A percentile compares a stretch with the other conserved stretches of the same genome.
Evolutionary conservation across 2,888 invertebrate genomes (phyloP).

Genomic region (Leptinotarsa rubiginosa): DNA sequence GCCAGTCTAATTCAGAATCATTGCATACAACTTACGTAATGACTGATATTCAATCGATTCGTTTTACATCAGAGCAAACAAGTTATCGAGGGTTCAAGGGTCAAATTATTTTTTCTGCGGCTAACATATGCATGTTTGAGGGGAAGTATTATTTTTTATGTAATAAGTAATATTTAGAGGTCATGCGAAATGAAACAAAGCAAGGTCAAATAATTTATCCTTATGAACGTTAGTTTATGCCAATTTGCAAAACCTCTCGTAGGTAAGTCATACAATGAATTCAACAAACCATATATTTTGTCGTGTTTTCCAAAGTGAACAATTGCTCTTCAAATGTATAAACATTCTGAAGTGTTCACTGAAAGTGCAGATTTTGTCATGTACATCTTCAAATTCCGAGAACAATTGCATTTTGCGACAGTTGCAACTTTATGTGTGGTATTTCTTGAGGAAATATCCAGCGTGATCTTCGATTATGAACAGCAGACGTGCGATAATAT

Average conservation of each 20-base stretch:
- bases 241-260: conserved; percentile 9
- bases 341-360: neutral
- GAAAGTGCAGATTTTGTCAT: conserved; percentile 10
- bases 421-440: neutral
- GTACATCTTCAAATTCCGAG: conserved; percentile 2
- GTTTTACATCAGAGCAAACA: neutral
- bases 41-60: no score
- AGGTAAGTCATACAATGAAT: neutral
- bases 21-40: no score
- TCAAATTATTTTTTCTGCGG: no score
- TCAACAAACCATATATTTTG: neutral
- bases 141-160: conserved; percentile 6
- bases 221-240: conserved; percentile 4
- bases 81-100: no score
- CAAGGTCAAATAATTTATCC: conserved; percentile 21
- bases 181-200: conserved; percentile 16
- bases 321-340: neutral
- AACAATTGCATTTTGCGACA: conserved; percentile 2
- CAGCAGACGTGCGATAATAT: neutral
- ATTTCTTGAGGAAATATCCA: neutral
- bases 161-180: conserved; percentile 12
- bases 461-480: conserved; percentile 12
- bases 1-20: no score
- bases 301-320: neutral
- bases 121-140: neutral